Base-by-base conservation (phyloP, 2,797 vertebrate genomes). In the Sitta carolinensis region DNA sequence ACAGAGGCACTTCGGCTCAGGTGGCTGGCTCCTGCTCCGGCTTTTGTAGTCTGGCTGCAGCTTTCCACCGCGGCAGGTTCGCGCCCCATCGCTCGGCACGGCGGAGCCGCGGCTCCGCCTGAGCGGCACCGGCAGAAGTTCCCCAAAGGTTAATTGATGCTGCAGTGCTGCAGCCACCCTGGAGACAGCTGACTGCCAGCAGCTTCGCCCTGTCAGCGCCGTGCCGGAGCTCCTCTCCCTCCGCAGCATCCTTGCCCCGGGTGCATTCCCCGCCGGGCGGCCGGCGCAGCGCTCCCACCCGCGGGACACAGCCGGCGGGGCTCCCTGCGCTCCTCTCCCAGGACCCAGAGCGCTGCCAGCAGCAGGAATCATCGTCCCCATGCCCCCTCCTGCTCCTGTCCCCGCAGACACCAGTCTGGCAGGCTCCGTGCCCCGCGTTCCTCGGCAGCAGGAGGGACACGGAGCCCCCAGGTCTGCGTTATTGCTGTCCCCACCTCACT, bases 141-240 rank as follows among this genome's bases (percentile, higher is more conserved):
- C 91, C 93, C 93, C 95, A 83, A 95, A 95, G 95, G 96, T 95
- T 96, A 96, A 96, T 96, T 92, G 96, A 90, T 97, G 94, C 96
- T 96, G 96, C 93, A 89, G 90, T 76, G 91, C 96, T 89, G 94
- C 96, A 96, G 88, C 91, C 94, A 50, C 87, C 70, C 92, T 57
- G 55, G 27, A 86, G 90, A 75, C 90, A 91, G 93, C 92, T 5
- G 69, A 92, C 90, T 90, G 95, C 84, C 92, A 45, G 84, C 90
- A 84, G 88, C 92, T 62, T 84, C 9, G 15, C 80, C 89, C 86
- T 47, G 82, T 83, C 90, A 88, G 90, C 81, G 88, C 82, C 3
- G 30, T 27, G 73, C 62, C 3, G 16, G 57, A 42, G 83, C 80
- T 18, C 76, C 89, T 58, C 85, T 92, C 70, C 50, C 75, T 68